These are phyloP conservation scores for Drosophila bifasciata DNA, from an alignment of 1,140 invertebrate species.

Conservation along the genomic window DNA sequence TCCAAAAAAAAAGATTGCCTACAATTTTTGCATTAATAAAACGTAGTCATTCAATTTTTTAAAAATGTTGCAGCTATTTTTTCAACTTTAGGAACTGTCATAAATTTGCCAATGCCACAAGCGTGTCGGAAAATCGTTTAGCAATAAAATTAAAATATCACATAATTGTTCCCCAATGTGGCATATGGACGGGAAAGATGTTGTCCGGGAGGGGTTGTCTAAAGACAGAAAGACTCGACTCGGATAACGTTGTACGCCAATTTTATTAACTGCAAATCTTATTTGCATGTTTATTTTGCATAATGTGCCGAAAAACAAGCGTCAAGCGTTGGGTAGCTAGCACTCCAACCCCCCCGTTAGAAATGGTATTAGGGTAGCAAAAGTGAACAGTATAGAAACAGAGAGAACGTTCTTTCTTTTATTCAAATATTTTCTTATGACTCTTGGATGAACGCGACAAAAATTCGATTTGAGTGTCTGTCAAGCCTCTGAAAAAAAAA, in stretches of 20 bases:
- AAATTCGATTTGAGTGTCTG: conserved; percentile 81
- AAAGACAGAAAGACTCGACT: conserved; percentile 14
- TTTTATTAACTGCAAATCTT: conserved; percentile 83
- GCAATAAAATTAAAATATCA: conserved; percentile 76
- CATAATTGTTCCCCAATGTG: conserved; percentile 78
- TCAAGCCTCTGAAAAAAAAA: conserved; percentile 42
- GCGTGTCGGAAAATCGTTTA: conserved; percentile 64
- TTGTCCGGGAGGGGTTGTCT: conserved; percentile 20
- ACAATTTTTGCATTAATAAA: too few relatives aligned
- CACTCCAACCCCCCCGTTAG: conserved; percentile 6
- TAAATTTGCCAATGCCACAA: conserved; percentile 8
- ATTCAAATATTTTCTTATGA: conserved; percentile 81
- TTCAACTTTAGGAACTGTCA: not conserved
- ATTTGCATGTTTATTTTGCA: conserved; percentile 83
- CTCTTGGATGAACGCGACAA: conserved; percentile 50
- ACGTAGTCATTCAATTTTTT: not conserved
- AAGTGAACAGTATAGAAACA: not conserved
- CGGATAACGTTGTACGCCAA: conserved; percentile 68
- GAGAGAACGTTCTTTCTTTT: conserved; percentile 50
- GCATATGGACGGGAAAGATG: conserved; percentile 63
- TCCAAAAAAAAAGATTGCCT: too few relatives aligned
- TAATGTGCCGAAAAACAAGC: conserved; percentile 74
- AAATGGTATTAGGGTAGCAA: conserved; percentile 27
- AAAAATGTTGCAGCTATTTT: not conserved
- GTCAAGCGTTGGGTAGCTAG: conserved; percentile 34